Evolutionary conservation across 2,888 invertebrate species (phyloP), one percentile per base, ranked within the genome.

Genomic region (Coremacera marginata): DNA sequence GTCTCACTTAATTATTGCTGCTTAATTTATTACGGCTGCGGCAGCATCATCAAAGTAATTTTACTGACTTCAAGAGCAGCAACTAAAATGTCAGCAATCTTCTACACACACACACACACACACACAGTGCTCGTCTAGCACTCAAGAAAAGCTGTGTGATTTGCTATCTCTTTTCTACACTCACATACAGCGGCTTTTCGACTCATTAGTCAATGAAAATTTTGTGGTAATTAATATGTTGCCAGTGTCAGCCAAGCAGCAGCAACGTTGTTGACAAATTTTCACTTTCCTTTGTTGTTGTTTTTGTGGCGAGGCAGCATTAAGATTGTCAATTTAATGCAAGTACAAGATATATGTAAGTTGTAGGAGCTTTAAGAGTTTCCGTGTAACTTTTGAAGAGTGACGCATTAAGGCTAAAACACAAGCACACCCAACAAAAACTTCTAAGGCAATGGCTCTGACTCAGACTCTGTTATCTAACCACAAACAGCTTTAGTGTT

Each of bases 141-240:
- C 44, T 44, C 44, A 11, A 11, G 11, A 44, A 44, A 44, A 11
- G 44, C 44, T 44, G 44, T 44, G 14, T 44, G 4, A 44, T 44
- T 11, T 44, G 44, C 44, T 44, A 44, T 44, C 14, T 44, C 37
- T 44, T 44, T 44, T 14, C 44, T 44, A 11, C 44, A 14, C 44
- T 44, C 4, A 44, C 11, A 44, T 2, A 11, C 44, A 1, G 1
- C 11, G 44, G 44, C 44, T 44, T 44, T 44, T 60, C 27, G 27
- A 16, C 60, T 60, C 60, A 60, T 60, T 60, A 60, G 60, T 60
- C 60, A 60, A 60, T 27, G 25, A 60, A 60, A 25, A 60, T 60
- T 60, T 60, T 60, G 25, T 60, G 27, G 5, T 60, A 16, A 60
- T 60, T 25, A 60, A 27, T 25, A 22, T 60, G 27, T 14, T 60